Conservation (phyloP, 2,113 vertebrate species). For the Pristiophorus japonicus region DNA sequence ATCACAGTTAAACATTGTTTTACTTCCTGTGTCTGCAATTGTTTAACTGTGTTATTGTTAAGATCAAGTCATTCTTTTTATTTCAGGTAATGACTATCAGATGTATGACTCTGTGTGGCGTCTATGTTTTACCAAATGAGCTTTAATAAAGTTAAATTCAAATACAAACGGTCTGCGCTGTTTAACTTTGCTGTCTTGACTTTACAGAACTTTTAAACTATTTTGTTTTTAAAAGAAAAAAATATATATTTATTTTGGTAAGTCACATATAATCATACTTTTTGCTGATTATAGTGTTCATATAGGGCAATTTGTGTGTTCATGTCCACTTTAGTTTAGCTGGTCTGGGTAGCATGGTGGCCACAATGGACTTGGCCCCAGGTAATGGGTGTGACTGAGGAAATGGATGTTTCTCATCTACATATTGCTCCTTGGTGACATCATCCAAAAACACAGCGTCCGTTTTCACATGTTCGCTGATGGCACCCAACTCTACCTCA, state of each 20-base stretch:
- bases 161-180: background rate
- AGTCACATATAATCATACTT: background rate
- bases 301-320: background rate
- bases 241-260: background rate
- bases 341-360: too few species aligned
- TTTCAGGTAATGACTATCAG: slow-evolving; percentile 17
- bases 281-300: background rate
- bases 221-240: background rate
- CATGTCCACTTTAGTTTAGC: too few species aligned
- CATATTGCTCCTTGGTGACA: too few species aligned
- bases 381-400: background rate
- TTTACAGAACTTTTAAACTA: background rate
- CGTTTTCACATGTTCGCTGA: too few species aligned
- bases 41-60: background rate
- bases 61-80: background rate
- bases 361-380: too few species aligned
- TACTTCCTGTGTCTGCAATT: too few species aligned
- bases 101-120: background rate
- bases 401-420: too few species aligned
- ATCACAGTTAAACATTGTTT: background rate
- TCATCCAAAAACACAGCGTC: too few species aligned
- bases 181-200: background rate
- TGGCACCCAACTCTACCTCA: too few species aligned
- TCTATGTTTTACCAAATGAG: slow-evolving; percentile 18
- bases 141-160: slow-evolving; percentile 21